Percentiles rank a stretch among this genome's conserved stretches.
Evolutionary conservation across 2,888 invertebrate genomes (phyloP).

Genomic region (Drosophila quasianomalipes): DNA sequence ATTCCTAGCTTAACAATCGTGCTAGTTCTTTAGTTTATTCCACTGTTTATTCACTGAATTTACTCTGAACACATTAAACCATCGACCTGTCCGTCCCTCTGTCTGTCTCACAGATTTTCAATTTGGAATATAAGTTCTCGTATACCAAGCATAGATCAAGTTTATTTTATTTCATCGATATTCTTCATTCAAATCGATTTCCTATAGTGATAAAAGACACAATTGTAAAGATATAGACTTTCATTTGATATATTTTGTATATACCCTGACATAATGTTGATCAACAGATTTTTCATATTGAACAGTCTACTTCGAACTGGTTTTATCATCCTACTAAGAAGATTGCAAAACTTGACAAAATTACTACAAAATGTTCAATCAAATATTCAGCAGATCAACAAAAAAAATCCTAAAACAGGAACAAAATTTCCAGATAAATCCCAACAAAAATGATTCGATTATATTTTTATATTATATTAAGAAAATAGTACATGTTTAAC

Average conservation of each 20-base stretch:
- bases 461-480: neutral
- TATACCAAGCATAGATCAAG: neutral
- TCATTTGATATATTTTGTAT: neutral
- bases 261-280: neutral
- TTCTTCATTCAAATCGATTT: too few relatives aligned
- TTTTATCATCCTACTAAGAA: too few relatives aligned
- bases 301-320: too few relatives aligned
- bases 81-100: neutral
- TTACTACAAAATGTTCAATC: too few relatives aligned
- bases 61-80: too few relatives aligned
- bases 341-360: too few relatives aligned
- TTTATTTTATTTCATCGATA: neutral
- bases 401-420: neutral
- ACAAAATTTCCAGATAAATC: neutral
- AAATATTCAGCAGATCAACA: neutral
- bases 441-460: neutral
- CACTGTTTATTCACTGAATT: too few relatives aligned
- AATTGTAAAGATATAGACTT: too few relatives aligned
- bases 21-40: too few relatives aligned
- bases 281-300: too few relatives aligned
- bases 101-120: neutral
- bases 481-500: neutral
- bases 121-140: neutral
- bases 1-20: too few relatives aligned
- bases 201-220: too few relatives aligned